Base-by-base conservation (phyloP, 1,140 invertebrate genomes). In the Pissodes strobi region DNA sequence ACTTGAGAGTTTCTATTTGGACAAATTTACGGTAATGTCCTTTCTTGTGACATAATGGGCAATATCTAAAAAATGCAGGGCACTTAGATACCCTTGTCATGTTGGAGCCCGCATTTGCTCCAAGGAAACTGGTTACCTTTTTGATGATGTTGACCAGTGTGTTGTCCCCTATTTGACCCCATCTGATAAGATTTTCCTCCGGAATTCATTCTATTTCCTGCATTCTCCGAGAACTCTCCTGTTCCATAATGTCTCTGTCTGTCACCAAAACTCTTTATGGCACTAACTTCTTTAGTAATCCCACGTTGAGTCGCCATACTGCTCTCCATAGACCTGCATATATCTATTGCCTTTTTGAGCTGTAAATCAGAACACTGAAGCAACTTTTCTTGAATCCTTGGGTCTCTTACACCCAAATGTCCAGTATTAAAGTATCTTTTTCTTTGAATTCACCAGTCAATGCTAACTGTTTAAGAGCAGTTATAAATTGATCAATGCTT, bases 401-500 rank as follows among this genome's bases (percentile, higher is more conserved):
- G 6, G 37, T 66, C 27, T 30, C 25, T n/a, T 23, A 66, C 41
- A 17, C 56, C 64, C 15, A 59, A 23, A 2, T n/a, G 48, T 66
- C 64, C 15, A 37, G 9, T 9, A 59, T 51, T 27, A 57, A 49
- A 46, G 37, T 34, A 48, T 64, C 52, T 39, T 49, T 38, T 17
- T 64, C 53, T 17, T 55, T 64, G 12, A 59, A 61, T 30, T 68
- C 30, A 61, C 70, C 64, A 3, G 15, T 27, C 46, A 30, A 1
- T 34, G 56, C 27, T 51, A 67, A 25, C 10, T 48, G 23, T 18
- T 67, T 63, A 0, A 72, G 57, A n/a, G 43, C 48, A 18, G 67
- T 65, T 10, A 71, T 41, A 49, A 69, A 72, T 17, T 69, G 57
- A 21, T 70, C 69, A 30, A 69, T 25, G 2, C 60, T 58, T 64